Conservation (phyloP, 2,888 invertebrate genomes). For the Argyra leucocephala region DNA sequence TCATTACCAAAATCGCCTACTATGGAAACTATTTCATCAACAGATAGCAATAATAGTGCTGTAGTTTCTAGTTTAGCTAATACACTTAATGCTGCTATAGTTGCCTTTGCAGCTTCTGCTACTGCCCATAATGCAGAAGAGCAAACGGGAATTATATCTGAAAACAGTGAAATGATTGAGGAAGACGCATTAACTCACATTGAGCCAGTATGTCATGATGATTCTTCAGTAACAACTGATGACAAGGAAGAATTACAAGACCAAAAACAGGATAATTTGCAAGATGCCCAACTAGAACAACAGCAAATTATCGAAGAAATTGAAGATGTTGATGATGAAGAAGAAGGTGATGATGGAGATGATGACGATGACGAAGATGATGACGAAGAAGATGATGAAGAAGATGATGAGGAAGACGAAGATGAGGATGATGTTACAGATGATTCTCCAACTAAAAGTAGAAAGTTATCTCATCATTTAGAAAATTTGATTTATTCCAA, state of each 20-base stretch:
- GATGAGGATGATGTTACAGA: slow-evolving; percentile 25
- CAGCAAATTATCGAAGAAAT: slow-evolving; percentile 22
- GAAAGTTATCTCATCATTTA: slow-evolving; percentile 35
- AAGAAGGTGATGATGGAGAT: slow-evolving; percentile 26
- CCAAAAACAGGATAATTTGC: slow-evolving; percentile 25
- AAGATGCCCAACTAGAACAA: slow-evolving; percentile 23
- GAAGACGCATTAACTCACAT: neutral
- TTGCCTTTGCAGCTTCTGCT: slow-evolving; percentile 28
- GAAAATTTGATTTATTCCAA: slow-evolving; percentile 38
- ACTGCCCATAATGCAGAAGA: slow-evolving; percentile 21
- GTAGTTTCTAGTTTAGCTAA: slow-evolving; percentile 15
- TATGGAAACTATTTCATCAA: slow-evolving; percentile 33
- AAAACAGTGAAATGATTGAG: neutral
- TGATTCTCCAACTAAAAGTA: slow-evolving; percentile 31
- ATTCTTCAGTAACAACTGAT: neutral
- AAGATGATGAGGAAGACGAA: slow-evolving; percentile 26
- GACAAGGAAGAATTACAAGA: neutral
- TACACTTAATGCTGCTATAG: slow-evolving; percentile 29
- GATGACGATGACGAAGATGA: slow-evolving; percentile 33
- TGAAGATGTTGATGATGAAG: slow-evolving; percentile 25
- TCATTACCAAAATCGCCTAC: slow-evolving; percentile 39
- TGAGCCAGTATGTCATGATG: neutral
- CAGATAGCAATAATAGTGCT: slow-evolving; percentile 14
- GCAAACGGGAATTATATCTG: slow-evolving; percentile 16
- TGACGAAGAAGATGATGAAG: slow-evolving; percentile 26